Evolutionary conservation across 2,797 vertebrate species (phyloP).

Genomic region (Philypnodon macrostomus): DNA sequence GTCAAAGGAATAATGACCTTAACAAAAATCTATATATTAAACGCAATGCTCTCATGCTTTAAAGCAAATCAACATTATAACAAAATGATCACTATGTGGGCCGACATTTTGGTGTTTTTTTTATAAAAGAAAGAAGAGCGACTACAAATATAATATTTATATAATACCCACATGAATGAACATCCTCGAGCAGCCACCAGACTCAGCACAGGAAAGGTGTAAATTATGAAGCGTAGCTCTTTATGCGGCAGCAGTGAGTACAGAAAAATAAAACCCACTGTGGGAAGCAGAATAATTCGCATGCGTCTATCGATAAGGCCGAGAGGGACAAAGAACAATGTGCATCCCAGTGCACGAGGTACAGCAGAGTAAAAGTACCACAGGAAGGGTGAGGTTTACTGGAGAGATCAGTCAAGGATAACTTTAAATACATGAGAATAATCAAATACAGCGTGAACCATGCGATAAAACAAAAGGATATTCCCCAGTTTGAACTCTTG

Average conservation of each 20-base stretch:
- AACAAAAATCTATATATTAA: no score
- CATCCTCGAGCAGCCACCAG: slow-evolving; percentile 88
- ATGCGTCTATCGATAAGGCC: slow-evolving; percentile 85
- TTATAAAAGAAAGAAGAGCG: no score
- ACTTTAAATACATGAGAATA: neutral
- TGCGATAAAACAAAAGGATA: slow-evolving; percentile 84
- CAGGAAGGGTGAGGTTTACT: slow-evolving; percentile 87
- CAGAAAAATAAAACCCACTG: slow-evolving; percentile 85
- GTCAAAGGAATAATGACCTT: no score
- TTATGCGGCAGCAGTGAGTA: slow-evolving; percentile 96
- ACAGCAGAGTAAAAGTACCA: slow-evolving; percentile 98
- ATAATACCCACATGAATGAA: slow-evolving; percentile 78
- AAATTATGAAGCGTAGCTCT: slow-evolving; percentile 95
- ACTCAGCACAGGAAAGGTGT: slow-evolving; percentile 88
- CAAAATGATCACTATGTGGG: no score
- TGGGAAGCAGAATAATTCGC: slow-evolving; percentile 76
- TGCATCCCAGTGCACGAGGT: slow-evolving; percentile 88
- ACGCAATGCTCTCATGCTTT: no score
- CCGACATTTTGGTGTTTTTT: no score
- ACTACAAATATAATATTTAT: neutral
- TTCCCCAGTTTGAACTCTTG: slow-evolving; percentile 95
- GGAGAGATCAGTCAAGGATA: slow-evolving; percentile 66
- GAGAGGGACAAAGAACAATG: slow-evolving; percentile 85
- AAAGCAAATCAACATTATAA: no score
- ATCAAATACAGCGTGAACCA: neutral